Percentiles rank a stretch among this genome's conserved stretches.
Evolutionary conservation across 23 tunicate species (phyloP).

Genomic region (Ciona savignyi): DNA sequence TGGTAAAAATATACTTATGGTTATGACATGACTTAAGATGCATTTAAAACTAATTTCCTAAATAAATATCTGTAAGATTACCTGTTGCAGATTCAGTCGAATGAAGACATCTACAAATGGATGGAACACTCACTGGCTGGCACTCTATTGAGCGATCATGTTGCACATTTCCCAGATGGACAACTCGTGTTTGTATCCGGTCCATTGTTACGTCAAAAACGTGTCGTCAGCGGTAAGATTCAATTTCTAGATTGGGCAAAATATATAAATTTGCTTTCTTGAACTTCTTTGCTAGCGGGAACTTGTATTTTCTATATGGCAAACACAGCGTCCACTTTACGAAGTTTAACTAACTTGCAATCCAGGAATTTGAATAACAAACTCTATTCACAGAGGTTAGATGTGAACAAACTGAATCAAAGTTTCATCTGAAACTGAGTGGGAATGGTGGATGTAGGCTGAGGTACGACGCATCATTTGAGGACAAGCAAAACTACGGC

Average conservation of each 20-base stretch:
- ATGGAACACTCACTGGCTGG: conserved; percentile 13
- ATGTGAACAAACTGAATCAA: neutral
- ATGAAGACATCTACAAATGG: conserved; percentile 29
- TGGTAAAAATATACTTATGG: too few species aligned
- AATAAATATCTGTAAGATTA: too few species aligned
- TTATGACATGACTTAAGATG: too few species aligned
- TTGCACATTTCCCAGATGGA: conserved; percentile 17
- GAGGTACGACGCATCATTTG: neutral
- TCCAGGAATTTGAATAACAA: too few species aligned
- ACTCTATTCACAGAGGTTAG: neutral
- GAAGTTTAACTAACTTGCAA: too few species aligned
- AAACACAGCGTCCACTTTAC: too few species aligned
- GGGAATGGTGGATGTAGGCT: neutral
- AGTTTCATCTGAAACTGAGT: neutral
- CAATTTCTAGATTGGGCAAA: neutral
- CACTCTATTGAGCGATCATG: conserved; percentile 16
- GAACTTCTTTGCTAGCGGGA: neutral
- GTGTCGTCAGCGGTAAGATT: conserved; percentile 9
- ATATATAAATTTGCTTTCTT: neutral
- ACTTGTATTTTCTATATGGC: neutral
- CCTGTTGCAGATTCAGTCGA: conserved; percentile 11
- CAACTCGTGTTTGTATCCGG: conserved; percentile 15
- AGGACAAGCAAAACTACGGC: neutral
- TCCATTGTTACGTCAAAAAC: neutral
- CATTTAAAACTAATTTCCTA: too few species aligned